Evolutionary conservation across 1,140 invertebrate species (phyloP).

Genomic region (fruit fly (Drosophila melanogaster)): Release_6_plus_ISO1_MT NT_033779.5:11792501-11793000

Average conservation of each 20-base stretch:
- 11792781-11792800: slow-evolving; percentile 60
- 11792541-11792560: background rate
- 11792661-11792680: slow-evolving; percentile 41
- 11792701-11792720: slow-evolving; percentile 50
- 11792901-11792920: slow-evolving; percentile 59
- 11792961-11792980: slow-evolving; percentile 45
- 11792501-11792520: background rate
- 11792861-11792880: slow-evolving; percentile 52
- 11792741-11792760: slow-evolving; percentile 45
- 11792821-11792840: slow-evolving; percentile 58
- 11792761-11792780: slow-evolving; percentile 67
- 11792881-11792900: slow-evolving; percentile 56
- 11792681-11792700: slow-evolving; percentile 42
- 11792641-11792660: slow-evolving; percentile 77
- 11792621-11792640: slow-evolving; percentile 23
- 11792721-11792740: slow-evolving; percentile 53
- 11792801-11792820: slow-evolving; percentile 57
- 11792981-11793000: slow-evolving; percentile 47
- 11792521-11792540: slow-evolving; percentile 5
- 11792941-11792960: slow-evolving; percentile 64
- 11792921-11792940: slow-evolving; percentile 66
- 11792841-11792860: slow-evolving; percentile 48
- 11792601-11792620: background rate
- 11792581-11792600: background rate
- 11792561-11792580: slow-evolving; percentile 33